These are phyloP conservation scores for Eolophus roseicapilla DNA, from an alignment of 2,113 vertebrate genomes.

Conservation along the genomic window DNA sequence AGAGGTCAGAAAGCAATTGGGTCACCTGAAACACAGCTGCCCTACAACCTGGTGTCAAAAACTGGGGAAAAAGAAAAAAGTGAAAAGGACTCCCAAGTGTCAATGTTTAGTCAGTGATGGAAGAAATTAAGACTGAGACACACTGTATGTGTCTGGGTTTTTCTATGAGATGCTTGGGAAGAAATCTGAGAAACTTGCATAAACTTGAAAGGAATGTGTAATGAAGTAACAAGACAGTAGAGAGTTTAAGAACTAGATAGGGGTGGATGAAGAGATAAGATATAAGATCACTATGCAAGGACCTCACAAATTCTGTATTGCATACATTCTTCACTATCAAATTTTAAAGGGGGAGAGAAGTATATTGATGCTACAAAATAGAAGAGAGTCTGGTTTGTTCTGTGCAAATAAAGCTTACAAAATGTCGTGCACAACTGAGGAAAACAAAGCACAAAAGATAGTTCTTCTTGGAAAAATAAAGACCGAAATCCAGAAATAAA, in stretches of 20 bases:
- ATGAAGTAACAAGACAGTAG: background rate
- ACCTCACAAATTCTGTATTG: background rate
- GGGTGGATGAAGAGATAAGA: background rate
- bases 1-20: background rate
- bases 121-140: background rate
- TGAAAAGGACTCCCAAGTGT: background rate
- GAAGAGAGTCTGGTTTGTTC: background rate
- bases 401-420: background rate
- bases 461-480: slow-evolving; percentile 11
- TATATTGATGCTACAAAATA: background rate
- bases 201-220: background rate
- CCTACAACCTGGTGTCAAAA: background rate
- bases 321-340: background rate
- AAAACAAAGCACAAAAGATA: background rate
- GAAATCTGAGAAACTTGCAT: background rate
- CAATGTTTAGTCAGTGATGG: background rate
- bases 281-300: background rate
- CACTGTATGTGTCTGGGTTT: background rate
- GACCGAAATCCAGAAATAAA: background rate
- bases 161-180: background rate
- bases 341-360: background rate
- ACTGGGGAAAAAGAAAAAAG: background rate
- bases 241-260: background rate
- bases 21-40: background rate
- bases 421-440: background rate